A percentile compares a stretch with the other conserved stretches of the same genome.
These are phyloP conservation scores for Ruditapes philippinarum DNA, from an alignment of 1,140 invertebrate species.

Conservation along the genomic window DNA sequence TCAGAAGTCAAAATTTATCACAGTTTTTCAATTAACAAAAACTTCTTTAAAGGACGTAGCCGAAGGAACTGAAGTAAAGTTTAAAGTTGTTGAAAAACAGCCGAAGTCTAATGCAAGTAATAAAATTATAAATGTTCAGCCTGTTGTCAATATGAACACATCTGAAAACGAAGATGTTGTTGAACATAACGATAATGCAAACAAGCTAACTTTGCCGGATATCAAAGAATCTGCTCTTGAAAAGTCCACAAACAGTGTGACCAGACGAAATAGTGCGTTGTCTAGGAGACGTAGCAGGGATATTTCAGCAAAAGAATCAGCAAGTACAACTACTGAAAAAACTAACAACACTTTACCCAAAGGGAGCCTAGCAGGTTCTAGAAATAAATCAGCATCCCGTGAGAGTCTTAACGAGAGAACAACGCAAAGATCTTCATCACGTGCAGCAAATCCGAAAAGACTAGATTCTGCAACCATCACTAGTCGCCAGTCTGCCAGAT, in stretches of 20 bases:
- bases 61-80: conserved; percentile 17
- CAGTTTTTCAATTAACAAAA: conserved; percentile 43
- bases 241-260: not conserved
- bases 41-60: not conserved
- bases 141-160: not conserved
- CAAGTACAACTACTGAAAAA: not conserved
- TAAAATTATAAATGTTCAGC: not conserved
- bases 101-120: not conserved
- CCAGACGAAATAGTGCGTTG: not conserved
- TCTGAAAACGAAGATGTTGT: not conserved
- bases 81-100: not conserved
- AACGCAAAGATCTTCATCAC: not conserved
- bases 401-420: not conserved
- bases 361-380: not conserved
- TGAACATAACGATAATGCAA: not conserved
- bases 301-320: not conserved
- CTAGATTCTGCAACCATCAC: not conserved
- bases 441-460: too few relatives aligned
- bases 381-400: not conserved
- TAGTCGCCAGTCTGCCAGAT: not conserved
- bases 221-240: not conserved
- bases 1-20: conserved; percentile 34
- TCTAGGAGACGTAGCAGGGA: not conserved
- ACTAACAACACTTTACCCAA: not conserved
- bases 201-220: not conserved